Conservation (phyloP, 2,888 invertebrate genomes). For the Caenorhabditis sp. region DNA sequence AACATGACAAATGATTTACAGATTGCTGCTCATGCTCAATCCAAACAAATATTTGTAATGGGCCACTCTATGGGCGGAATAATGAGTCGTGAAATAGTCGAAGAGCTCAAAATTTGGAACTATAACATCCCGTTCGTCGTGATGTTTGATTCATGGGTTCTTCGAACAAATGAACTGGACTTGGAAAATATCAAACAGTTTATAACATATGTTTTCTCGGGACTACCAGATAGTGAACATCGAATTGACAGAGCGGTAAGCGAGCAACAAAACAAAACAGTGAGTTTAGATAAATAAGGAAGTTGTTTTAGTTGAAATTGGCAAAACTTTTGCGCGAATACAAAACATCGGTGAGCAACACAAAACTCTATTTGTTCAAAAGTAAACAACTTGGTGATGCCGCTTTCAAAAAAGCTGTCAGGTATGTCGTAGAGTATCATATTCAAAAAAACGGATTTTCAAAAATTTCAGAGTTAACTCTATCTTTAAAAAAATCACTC, state of each 20-base stretch:
- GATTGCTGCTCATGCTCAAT: conserved; percentile 49
- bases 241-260: conserved; percentile 42
- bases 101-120: conserved; percentile 43
- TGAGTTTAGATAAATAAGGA: not conserved
- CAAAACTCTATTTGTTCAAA: conserved; percentile 58
- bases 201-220: conserved; percentile 47
- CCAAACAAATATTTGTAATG: conserved; percentile 49
- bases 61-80: conserved; percentile 68
- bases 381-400: conserved; percentile 59
- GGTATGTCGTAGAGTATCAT: conserved; percentile 30
- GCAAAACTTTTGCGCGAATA: conserved; percentile 51
- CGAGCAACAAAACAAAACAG: not conserved
- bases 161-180: conserved; percentile 46
- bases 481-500: too few relatives aligned
- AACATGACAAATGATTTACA: conserved; percentile 10
- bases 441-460: not conserved
- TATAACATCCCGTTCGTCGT: conserved; percentile 52
- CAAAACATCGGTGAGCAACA: conserved; percentile 36
- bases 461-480: too few relatives aligned
- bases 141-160: conserved; percentile 61
- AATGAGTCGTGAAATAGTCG: conserved; percentile 57
- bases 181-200: conserved; percentile 47
- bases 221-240: conserved; percentile 43
- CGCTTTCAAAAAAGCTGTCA: conserved; percentile 55
- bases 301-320: conserved; percentile 36